These are phyloP conservation scores for Muscicapa adusta DNA, from an alignment of 2,113 vertebrate genomes.

Conservation along the genomic window DNA sequence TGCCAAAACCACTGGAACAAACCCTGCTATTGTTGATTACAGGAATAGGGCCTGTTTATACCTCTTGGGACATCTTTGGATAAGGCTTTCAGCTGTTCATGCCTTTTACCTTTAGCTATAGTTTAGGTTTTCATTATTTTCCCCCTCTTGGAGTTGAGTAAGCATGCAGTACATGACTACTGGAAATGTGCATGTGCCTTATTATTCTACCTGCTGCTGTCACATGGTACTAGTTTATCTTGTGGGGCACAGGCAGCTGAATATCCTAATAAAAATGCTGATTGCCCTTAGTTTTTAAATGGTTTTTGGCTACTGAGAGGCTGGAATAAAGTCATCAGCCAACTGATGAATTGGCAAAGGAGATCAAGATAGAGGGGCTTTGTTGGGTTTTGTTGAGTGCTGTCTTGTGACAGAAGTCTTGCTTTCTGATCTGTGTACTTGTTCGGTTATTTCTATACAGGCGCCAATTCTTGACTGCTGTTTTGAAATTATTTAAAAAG, in stretches of 20 bases:
- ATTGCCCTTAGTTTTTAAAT: background rate
- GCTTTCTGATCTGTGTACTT: fast-evolving
- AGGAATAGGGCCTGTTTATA: background rate
- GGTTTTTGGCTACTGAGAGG: background rate
- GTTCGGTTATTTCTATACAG: background rate
- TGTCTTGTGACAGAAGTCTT: background rate
- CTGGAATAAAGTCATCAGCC: background rate
- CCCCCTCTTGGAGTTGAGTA: background rate
- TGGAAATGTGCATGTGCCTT: fast-evolving
- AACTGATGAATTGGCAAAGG: background rate
- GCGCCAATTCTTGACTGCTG: background rate
- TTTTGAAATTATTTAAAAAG: background rate
- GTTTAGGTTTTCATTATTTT: background rate
- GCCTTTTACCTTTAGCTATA: background rate
- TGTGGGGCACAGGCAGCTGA: background rate
- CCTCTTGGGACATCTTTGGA: background rate
- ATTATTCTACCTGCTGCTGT: background rate
- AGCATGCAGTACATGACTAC: fast-evolving
- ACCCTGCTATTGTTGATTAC: background rate
- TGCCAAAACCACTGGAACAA: background rate
- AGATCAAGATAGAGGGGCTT: background rate
- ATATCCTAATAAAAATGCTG: background rate
- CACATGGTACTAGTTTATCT: fast-evolving
- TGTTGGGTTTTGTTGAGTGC: background rate
- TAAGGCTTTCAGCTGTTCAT: background rate